These are phyloP conservation scores for Harpalus rufipes DNA, from an alignment of 2,888 invertebrate genomes.

Conservation along the genomic window DNA sequence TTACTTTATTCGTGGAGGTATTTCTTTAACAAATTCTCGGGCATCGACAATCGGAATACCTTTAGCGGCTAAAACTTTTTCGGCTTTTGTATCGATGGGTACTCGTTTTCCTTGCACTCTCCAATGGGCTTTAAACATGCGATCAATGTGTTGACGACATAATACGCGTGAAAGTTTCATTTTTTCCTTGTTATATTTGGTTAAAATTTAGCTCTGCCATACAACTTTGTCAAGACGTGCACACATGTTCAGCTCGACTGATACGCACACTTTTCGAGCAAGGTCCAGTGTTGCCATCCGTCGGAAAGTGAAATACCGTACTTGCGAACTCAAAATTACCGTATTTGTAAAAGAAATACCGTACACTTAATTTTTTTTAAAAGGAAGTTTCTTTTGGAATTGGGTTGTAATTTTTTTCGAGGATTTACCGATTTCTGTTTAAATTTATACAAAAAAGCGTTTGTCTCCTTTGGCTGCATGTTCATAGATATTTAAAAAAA, in stretches of 20 bases:
- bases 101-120: conserved; percentile 82
- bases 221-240: conserved; percentile 3
- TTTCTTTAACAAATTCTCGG: conserved; percentile 79
- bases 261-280: not conserved
- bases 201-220: conserved; percentile 13
- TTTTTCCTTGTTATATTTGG: conserved; percentile 68
- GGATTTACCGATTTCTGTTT: no score
- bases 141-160: conserved; percentile 84
- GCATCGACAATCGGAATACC: conserved; percentile 83
- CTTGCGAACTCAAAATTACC: no score
- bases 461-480: no score
- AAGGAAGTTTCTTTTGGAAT: no score
- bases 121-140: conserved; percentile 88
- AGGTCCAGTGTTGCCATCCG: no score
- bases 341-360: no score
- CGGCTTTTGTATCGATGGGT: conserved; percentile 80
- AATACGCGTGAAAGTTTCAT: conserved; percentile 85
- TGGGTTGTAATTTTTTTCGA: no score
- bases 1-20: conserved; percentile 70
- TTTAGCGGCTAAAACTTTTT: conserved; percentile 78
- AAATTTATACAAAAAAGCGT: no score
- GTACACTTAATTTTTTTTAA: no score
- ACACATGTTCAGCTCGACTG: not conserved
- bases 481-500: no score
- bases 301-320: no score